Conservation (phyloP, 2,113 vertebrate genomes). For the Urocolius indicus region DNA sequence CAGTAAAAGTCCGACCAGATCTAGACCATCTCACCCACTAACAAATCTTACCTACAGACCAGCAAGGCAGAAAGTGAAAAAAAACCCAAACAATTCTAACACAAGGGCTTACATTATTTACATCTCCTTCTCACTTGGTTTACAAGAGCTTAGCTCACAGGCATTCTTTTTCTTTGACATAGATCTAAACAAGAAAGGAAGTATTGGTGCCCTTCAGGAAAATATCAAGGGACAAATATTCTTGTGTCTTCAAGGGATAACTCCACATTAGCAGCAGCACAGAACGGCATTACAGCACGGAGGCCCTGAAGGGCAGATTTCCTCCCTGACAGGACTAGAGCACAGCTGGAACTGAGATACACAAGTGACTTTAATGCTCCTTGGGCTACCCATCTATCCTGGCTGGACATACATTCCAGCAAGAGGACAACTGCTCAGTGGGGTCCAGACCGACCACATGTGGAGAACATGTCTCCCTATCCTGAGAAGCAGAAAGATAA, state of each 20-base stretch:
- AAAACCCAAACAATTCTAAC: not conserved
- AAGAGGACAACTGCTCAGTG: not conserved
- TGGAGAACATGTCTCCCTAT: not conserved
- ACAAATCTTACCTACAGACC: not conserved
- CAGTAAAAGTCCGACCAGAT: not conserved
- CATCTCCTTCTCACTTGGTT: not conserved
- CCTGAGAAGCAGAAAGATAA: not conserved
- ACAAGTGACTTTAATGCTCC: not conserved
- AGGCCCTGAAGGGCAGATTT: slow-evolving; percentile 29
- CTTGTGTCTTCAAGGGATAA: not conserved
- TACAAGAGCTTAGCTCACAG: not conserved
- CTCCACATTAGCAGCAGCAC: not conserved
- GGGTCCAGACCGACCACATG: not conserved
- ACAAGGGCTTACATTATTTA: not conserved
- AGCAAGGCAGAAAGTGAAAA: not conserved
- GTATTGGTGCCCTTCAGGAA: not conserved
- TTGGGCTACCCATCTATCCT: not conserved
- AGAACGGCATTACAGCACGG: slow-evolving; percentile 3
- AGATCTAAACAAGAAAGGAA: slow-evolving; percentile 17
- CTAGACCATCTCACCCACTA: not conserved
- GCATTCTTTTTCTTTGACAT: not conserved
- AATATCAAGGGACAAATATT: not conserved
- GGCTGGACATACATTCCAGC: not conserved
- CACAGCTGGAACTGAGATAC: fast-evolving
- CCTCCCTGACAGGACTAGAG: not conserved